Evolutionary conservation across 2,888 invertebrate genomes (phyloP).

Genomic region (Phytoseiulus persimilis): DNA sequence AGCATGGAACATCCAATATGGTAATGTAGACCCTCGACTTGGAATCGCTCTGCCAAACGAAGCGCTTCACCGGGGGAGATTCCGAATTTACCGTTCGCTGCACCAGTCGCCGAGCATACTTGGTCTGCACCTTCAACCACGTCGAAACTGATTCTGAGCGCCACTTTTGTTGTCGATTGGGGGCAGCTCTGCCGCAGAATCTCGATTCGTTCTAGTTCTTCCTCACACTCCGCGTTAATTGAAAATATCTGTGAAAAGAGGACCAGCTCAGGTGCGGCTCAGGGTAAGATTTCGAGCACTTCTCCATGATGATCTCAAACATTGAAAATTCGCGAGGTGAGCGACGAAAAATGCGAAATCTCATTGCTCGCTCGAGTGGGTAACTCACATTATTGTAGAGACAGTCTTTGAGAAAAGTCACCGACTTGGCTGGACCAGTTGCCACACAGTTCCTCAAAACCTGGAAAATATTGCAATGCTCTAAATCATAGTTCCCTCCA

Average conservation of each 20-base stretch:
- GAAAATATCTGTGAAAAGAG: conserved; percentile 1
- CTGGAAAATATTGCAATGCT: neutral
- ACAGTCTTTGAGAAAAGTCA: neutral
- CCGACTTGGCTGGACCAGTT: conserved; percentile 21
- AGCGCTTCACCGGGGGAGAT: neutral
- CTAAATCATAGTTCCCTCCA: no score
- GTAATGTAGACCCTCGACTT: conserved; percentile 15
- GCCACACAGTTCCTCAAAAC: conserved; percentile 28
- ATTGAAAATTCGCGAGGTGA: no score
- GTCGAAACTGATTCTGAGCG: neutral
- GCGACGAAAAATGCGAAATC: no score
- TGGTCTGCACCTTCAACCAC: neutral
- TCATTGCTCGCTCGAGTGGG: no score
- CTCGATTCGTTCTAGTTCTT: neutral
- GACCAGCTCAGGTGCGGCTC: no score
- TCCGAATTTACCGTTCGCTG: neutral
- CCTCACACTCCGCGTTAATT: conserved; percentile 29
- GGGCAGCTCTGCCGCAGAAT: neutral
- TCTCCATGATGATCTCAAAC: no score
- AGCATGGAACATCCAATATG: conserved; percentile 16
- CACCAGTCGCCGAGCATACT: neutral
- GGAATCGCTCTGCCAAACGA: conserved; percentile 10
- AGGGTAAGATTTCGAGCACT: no score
- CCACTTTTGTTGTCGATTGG: neutral
- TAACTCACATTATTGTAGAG: conserved; percentile 15